Percentiles rank a stretch among this genome's conserved stretches.
These are phyloP conservation scores for Leptogaster cylindrica DNA, from an alignment of 2,888 invertebrate genomes.

Conservation along the genomic window DNA sequence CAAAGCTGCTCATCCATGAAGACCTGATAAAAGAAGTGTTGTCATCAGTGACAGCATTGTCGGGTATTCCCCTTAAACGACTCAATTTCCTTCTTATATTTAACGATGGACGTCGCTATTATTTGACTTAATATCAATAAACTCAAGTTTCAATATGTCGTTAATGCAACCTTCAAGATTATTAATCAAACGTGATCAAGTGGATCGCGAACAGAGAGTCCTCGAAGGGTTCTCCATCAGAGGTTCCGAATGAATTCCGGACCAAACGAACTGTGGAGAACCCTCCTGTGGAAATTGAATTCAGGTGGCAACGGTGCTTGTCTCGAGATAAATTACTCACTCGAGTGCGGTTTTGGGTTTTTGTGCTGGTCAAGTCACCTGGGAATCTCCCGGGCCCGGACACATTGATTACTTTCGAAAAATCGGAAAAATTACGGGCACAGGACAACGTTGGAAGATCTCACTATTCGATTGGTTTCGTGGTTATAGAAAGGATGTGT, in stretches of 20 bases:
- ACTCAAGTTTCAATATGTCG: constrained; percentile 18
- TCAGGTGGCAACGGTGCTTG: not conserved
- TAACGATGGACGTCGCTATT: too few relatives aligned
- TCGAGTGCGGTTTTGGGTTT: not conserved
- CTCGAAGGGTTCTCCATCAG: not conserved
- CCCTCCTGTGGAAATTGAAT: not conserved
- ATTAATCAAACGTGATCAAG: constrained; percentile 24
- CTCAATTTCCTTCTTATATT: too few relatives aligned
- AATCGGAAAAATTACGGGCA: not conserved
- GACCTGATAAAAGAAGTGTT: too few relatives aligned
- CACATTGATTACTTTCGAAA: not conserved
- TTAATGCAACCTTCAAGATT: constrained; percentile 18
- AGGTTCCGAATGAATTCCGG: constrained; percentile 3
- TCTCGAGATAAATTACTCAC: not conserved
- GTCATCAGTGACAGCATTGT: too few relatives aligned
- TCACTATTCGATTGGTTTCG: too few relatives aligned
- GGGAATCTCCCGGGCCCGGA: too few relatives aligned
- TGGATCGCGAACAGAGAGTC: too few relatives aligned
- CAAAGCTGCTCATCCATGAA: too few relatives aligned
- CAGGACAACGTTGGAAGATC: too few relatives aligned
- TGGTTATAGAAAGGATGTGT: too few relatives aligned
- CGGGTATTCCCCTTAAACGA: too few relatives aligned
- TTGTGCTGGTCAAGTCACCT: not conserved
- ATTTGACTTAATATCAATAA: constrained; percentile 37
- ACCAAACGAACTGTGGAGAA: not conserved